Conservation (phyloP, 1,140 invertebrate species). For the Pomacea maculata region DNA sequence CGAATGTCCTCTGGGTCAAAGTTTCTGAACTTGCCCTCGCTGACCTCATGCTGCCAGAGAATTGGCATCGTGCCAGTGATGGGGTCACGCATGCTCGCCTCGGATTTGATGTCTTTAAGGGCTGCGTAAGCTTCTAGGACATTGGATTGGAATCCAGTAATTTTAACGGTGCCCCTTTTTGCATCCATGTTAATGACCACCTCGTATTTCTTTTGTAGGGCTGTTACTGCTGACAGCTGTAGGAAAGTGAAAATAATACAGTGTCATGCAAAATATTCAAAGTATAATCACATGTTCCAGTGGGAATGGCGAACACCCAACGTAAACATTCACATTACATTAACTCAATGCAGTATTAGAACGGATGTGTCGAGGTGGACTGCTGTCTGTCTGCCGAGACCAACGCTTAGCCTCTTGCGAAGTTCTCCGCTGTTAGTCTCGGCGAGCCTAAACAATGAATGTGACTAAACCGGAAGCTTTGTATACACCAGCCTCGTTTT, state of each 20-base stretch:
- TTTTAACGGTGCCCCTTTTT: neutral
- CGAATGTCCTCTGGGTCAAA: conserved; percentile 9
- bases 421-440: too few species aligned
- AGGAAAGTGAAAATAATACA: neutral
- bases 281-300: neutral
- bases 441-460: too few species aligned
- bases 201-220: conserved; percentile 10
- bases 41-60: conserved; percentile 18
- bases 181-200: conserved; percentile 1
- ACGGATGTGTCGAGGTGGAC: too few species aligned
- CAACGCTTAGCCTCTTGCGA: too few species aligned
- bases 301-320: too few species aligned
- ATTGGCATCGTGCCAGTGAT: conserved; percentile 3
- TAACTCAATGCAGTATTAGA: too few species aligned
- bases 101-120: conserved; percentile 11
- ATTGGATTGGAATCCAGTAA: conserved; percentile 1
- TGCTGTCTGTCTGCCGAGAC: too few species aligned
- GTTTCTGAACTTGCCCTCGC: conserved; percentile 14
- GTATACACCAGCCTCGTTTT: too few species aligned
- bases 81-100: neutral
- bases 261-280: too few species aligned
- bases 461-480: too few species aligned
- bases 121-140: neutral
- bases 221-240: neutral
- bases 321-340: neutral